These are phyloP conservation scores for Craterocephalus amniculus DNA, from an alignment of 2,797 vertebrate species.

Conservation along the genomic window DNA sequence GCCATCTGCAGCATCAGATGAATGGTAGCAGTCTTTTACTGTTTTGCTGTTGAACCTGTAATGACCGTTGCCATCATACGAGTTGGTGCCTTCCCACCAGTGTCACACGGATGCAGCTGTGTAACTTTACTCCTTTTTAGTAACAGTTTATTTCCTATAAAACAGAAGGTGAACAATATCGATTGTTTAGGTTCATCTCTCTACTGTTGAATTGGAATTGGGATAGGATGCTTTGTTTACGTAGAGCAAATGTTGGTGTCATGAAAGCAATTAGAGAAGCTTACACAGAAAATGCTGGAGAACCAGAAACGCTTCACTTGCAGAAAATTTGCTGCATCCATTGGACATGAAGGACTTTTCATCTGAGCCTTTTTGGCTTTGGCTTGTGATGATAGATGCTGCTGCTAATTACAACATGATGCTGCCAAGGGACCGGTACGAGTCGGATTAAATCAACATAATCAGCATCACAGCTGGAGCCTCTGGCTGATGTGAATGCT, in stretches of 20 bases:
- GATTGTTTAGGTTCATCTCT: no score
- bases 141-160: background rate
- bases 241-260: background rate
- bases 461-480: no score
- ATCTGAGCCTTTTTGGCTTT: no score
- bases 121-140: no score
- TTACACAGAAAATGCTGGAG: no score
- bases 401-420: no score
- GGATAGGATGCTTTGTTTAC: background rate
- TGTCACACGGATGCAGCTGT: background rate
- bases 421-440: background rate
- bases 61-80: no score
- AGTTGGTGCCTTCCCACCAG: no score
- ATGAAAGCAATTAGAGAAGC: background rate
- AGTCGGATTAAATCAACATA: background rate
- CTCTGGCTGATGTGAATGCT: background rate
- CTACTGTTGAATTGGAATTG: no score
- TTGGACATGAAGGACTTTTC: background rate
- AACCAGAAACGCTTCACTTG: no score
- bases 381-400: no score
- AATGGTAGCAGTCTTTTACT: background rate
- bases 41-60: background rate
- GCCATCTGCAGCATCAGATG: slow-evolving; percentile 12
- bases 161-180: no score
- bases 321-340: background rate